Conservation (phyloP, 1,140 invertebrate species). For the honey bee (Apis mellifera) region DNA sequence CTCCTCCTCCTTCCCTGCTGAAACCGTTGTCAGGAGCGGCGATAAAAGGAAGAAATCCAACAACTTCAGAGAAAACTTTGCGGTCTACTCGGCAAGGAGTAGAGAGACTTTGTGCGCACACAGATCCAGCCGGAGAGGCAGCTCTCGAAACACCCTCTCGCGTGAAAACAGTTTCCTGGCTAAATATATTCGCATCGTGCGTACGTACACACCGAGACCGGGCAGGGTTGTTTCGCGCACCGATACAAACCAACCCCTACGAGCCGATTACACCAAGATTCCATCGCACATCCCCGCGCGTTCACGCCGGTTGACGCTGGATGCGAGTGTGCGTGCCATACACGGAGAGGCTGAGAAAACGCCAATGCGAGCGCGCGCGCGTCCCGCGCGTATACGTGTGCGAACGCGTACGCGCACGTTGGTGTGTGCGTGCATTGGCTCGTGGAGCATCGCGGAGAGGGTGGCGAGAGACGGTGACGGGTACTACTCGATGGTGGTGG, state of each 20-base stretch:
- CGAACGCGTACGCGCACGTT: no score
- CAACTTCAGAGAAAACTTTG: constrained; percentile 38
- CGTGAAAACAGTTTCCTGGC: constrained; percentile 63
- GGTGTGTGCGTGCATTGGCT: neutral
- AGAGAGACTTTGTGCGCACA: constrained; percentile 34
- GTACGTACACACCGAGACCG: constrained; percentile 23
- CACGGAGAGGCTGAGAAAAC: neutral
- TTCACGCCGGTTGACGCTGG: neutral
- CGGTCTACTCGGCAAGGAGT: constrained; percentile 32
- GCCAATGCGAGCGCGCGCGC: neutral
- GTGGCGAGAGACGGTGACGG: constrained; percentile 61
- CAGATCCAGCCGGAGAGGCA: constrained; percentile 30
- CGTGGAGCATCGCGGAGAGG: constrained; percentile 28
- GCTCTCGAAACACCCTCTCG: constrained; percentile 52
- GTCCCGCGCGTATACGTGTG: neutral
- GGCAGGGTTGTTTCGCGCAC: constrained; percentile 22
- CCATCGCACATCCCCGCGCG: constrained; percentile 14
- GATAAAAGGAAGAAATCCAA: constrained; percentile 43
- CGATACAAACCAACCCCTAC: neutral
- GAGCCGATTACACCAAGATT: constrained; percentile 41
- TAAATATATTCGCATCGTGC: constrained; percentile 60
- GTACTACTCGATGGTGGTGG: constrained; percentile 16
- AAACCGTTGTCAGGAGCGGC: neutral
- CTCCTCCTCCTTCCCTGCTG: neutral
- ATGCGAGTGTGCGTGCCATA: neutral